These are phyloP conservation scores for Neosalanx taihuensis DNA, from an alignment of 2,797 vertebrate genomes.

Conservation along the genomic window DNA sequence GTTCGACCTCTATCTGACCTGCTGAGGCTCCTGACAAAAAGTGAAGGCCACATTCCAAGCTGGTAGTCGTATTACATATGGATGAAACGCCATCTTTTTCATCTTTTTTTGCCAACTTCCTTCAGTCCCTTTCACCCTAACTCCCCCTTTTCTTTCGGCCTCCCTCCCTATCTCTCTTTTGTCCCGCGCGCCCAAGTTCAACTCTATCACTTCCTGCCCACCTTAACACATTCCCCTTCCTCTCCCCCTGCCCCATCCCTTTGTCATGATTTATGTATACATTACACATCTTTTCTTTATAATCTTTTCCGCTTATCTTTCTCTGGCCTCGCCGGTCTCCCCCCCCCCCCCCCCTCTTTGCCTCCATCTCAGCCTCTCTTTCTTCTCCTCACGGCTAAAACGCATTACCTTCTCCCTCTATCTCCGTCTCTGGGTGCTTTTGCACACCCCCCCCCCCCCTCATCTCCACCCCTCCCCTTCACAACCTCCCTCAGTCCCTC, in stretches of 20 bases:
- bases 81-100: slow-evolving; percentile 60
- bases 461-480: not conserved
- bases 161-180: slow-evolving; percentile 5
- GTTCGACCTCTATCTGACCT: not conserved
- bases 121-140: slow-evolving; percentile 19
- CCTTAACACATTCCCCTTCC: slow-evolving; percentile 12
- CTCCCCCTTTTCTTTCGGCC: not conserved
- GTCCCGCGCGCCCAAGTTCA: slow-evolving; percentile 39
- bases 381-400: slow-evolving; percentile 54
- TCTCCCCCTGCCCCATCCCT: slow-evolving; percentile 40
- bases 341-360: slow-evolving; percentile 58
- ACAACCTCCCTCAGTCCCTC: slow-evolving; percentile 24
- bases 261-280: slow-evolving; percentile 58
- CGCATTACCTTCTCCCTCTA: slow-evolving; percentile 60
- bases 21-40: slow-evolving; percentile 51
- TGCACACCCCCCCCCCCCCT: slow-evolving; percentile 17
- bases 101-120: slow-evolving; percentile 22
- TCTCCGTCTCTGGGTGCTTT: slow-evolving; percentile 50
- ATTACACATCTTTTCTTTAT: slow-evolving; percentile 60
- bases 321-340: slow-evolving; percentile 63
- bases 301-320: slow-evolving; percentile 71
- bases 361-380: slow-evolving; percentile 47
- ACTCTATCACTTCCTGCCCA: slow-evolving; percentile 20
- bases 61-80: slow-evolving; percentile 58
- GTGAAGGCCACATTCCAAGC: slow-evolving; percentile 50